Evolutionary conservation across 2,113 vertebrate species (phyloP), one percentile per base, ranked within the genome.

Genomic region (Eublepharis macularius): DNA sequence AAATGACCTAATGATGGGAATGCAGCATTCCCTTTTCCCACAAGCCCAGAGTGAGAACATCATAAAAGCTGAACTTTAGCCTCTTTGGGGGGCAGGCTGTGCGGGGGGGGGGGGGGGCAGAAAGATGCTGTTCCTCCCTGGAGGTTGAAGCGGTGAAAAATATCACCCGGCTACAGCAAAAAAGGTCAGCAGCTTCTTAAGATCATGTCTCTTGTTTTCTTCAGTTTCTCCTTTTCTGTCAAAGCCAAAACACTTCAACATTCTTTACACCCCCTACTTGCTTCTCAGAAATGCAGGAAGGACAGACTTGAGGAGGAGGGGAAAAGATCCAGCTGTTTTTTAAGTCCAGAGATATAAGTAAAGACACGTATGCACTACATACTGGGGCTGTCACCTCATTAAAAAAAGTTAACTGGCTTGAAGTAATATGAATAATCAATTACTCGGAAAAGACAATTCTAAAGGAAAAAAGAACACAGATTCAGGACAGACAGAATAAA

Each of bases 61-160:
- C 92, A 94, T 92, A 91, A 95, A 94, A 94, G 93, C 86, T 95
- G 95, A 94, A 95, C 94, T 93, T 94, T 94, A 92, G 92, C 92
- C 93, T 91, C 89, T 87, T 90, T 92, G 87, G 87, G 91, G 93
- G 90, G 91, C 88, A 92, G 83, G 92, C 93, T 89, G 92, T 87
- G 93, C 92, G 93, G 94, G 94, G 94, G 92, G 87, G 88, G 94
- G 92, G 93, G 92, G 93, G 93, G 91, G 88, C n/a, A 94, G 94
- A 94, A 93, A 94, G 94, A 95, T 94, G 94, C 94, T 91, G 93
- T 90, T 93, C 85, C 93, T 94, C 94, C 91, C 90, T 86, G 87
- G 93, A 94, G 93, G 90, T 91, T 89, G 87, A 83, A 78, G 90
- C 73, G 85, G 91, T 92, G 89, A 92, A 91, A 94, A 93, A 94